Percentiles rank a stretch among this genome's conserved stretches.
Conservation (phyloP, 2,113 vertebrate species). For the Laticauda laticaudata region DNA sequence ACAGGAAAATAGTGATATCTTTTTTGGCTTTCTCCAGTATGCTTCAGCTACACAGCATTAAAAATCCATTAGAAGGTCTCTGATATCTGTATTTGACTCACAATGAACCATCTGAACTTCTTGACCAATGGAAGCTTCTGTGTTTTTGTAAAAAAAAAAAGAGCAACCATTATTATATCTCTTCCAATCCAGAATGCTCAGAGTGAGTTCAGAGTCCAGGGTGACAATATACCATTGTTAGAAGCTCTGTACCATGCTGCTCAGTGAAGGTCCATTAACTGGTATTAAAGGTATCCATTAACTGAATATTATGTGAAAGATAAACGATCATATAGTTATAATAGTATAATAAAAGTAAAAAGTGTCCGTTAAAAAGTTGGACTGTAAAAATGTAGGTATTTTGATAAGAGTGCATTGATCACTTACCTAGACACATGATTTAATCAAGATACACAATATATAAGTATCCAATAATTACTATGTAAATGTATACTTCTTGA, state of each 20-base stretch:
- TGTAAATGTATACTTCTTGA: slow-evolving; percentile 28
- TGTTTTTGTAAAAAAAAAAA: neutral
- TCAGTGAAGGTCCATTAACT: neutral
- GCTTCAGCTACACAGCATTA: neutral
- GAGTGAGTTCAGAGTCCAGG: neutral
- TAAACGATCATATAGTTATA: neutral
- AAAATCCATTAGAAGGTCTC: neutral
- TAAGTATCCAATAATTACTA: slow-evolving; percentile 13
- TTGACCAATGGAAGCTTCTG: neutral
- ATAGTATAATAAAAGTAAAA: neutral
- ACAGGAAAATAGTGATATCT: neutral
- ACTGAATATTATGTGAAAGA: neutral
- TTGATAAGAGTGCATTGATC: neutral
- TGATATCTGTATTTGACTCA: neutral
- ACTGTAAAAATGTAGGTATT: neutral
- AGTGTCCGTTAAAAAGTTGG: neutral
- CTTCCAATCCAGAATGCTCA: neutral
- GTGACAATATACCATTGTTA: neutral
- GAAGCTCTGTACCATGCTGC: neutral
- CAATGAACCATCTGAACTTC: neutral
- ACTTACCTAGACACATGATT: neutral
- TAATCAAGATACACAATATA: slow-evolving; percentile 17
- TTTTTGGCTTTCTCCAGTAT: neutral
- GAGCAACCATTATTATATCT: neutral
- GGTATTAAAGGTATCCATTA: neutral